These are phyloP conservation scores for Sandelia bainsii DNA, from an alignment of 2,797 vertebrate species.

Conservation along the genomic window DNA sequence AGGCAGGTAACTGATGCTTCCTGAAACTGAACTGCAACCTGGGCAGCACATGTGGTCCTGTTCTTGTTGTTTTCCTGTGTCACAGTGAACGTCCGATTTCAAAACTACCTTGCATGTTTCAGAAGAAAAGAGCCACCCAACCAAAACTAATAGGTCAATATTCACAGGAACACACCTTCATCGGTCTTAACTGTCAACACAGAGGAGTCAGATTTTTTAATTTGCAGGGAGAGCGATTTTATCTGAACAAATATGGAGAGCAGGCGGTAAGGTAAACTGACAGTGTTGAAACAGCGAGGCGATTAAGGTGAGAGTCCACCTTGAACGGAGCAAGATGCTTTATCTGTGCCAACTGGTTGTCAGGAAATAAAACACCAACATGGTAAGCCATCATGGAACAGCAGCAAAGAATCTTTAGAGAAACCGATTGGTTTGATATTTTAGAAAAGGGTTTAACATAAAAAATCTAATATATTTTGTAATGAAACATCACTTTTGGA, in stretches of 20 bases:
- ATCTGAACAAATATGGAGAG: constrained; percentile 64
- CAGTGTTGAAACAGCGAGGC: constrained; percentile 36
- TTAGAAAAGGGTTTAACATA: neutral
- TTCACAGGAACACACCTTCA: constrained; percentile 38
- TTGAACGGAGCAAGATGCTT: neutral
- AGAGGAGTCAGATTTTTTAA: constrained; percentile 35
- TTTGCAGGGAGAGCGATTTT: constrained; percentile 46
- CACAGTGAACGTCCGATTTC: constrained; percentile 25
- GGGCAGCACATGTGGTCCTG: neutral
- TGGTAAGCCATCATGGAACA: constrained; percentile 22
- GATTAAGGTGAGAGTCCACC: constrained; percentile 16
- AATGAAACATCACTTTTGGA: neutral
- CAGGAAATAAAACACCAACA: constrained; percentile 49
- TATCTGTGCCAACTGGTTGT: constrained; percentile 25
- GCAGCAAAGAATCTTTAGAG: neutral
- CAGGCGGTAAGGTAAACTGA: constrained; percentile 25
- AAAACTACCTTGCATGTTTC: constrained; percentile 43
- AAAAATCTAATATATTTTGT: neutral
- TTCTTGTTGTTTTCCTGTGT: constrained; percentile 19
- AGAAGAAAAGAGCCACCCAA: constrained; percentile 59
- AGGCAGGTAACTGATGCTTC: neutral
- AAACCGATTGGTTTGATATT: neutral
- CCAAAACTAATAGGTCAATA: constrained; percentile 70
- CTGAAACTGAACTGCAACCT: constrained; percentile 12
- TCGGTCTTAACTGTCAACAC: constrained; percentile 33